Evolutionary conservation across 2,888 invertebrate genomes (phyloP).

Genomic region (Trisateles emortualis): DNA sequence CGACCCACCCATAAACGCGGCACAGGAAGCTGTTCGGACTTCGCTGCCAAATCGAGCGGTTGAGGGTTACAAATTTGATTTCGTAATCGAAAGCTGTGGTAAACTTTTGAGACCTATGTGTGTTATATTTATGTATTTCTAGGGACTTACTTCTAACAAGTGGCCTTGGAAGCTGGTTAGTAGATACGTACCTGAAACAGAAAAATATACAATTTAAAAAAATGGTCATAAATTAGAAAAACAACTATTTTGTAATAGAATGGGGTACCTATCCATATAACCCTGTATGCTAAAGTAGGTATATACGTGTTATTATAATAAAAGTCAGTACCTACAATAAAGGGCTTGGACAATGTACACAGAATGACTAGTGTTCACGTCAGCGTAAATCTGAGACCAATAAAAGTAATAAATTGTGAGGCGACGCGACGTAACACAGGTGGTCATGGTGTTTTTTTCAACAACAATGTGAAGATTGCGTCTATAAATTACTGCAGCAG

Average conservation of each 20-base stretch:
- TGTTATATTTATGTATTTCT: background rate
- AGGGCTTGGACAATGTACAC: slow-evolving; percentile 31
- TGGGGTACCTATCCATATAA: background rate
- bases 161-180: background rate
- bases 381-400: slow-evolving; percentile 66
- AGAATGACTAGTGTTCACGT: slow-evolving; percentile 54
- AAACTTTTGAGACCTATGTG: background rate
- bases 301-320: slow-evolving; percentile 33
- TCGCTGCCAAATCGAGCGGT: slow-evolving; percentile 32
- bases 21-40: slow-evolving; percentile 23
- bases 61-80: background rate
- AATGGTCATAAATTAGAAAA: too few relatives aligned
- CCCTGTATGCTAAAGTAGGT: background rate
- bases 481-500: slow-evolving; percentile 77
- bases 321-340: too few relatives aligned
- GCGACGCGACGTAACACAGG: slow-evolving; percentile 65
- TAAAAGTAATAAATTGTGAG: slow-evolving; percentile 74
- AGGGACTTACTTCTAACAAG: background rate
- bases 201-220: background rate
- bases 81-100: background rate
- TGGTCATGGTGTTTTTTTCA: slow-evolving; percentile 66
- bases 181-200: slow-evolving; percentile 15
- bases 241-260: too few relatives aligned
- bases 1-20: slow-evolving; percentile 32
- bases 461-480: slow-evolving; percentile 74